Conservation (phyloP, 2,888 invertebrate genomes). For the Cephus pulcher region DNA sequence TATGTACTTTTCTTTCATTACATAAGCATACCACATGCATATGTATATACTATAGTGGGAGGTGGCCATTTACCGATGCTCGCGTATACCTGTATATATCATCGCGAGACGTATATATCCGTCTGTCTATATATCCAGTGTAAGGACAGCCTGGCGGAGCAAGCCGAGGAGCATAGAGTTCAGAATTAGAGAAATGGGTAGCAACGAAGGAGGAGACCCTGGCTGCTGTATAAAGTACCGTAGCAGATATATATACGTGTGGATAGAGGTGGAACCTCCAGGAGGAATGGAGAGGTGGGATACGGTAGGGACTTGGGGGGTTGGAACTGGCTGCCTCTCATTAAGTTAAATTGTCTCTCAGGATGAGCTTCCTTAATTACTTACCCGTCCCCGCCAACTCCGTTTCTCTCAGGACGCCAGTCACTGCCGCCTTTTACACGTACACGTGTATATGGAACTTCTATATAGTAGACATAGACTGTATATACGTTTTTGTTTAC, state of each 20-base stretch:
- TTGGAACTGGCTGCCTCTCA: conserved; percentile 55
- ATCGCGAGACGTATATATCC: neutral
- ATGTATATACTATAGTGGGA: neutral
- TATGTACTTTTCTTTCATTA: neutral
- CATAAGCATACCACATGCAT: neutral
- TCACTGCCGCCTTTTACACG: conserved; percentile 13
- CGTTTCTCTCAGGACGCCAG: neutral
- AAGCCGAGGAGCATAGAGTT: neutral
- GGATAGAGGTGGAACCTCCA: neutral
- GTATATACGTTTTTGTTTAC: neutral
- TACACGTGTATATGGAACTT: neutral
- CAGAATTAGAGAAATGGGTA: conserved; percentile 14
- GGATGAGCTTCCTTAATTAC: conserved; percentile 65
- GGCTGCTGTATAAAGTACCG: neutral
- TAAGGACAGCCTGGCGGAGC: neutral
- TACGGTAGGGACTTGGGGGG: conserved; percentile 23
- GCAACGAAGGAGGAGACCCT: conserved; percentile 17
- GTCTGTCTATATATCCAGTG: neutral
- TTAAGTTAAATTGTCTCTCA: conserved; percentile 65
- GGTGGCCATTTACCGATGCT: neutral
- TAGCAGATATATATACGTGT: neutral
- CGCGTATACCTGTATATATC: neutral
- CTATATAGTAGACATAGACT: neutral
- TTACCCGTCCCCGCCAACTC: conserved; percentile 35
- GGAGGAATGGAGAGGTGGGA: neutral